These are phyloP conservation scores for Drosophila trichaetosa DNA, from an alignment of 2,888 invertebrate genomes.

Conservation along the genomic window DNA sequence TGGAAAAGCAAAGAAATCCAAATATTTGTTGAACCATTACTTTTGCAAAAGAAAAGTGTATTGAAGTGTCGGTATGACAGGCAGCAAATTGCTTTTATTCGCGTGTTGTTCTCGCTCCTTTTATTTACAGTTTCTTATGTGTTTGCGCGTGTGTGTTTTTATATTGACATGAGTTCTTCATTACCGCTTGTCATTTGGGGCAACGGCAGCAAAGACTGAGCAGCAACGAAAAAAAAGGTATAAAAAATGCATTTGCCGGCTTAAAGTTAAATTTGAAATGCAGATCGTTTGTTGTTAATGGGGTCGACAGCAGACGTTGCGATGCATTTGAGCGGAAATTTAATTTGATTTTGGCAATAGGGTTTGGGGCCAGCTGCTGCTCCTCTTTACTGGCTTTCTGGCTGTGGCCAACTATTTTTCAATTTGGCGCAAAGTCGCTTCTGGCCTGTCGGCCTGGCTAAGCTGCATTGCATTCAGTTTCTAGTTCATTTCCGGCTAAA, in stretches of 20 bases:
- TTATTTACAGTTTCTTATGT: not conserved
- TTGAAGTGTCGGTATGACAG: not conserved
- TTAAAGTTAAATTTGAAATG: conserved; percentile 24
- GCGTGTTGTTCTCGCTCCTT: conserved; percentile 11
- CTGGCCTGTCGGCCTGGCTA: conserved; percentile 51
- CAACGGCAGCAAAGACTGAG: conserved; percentile 8
- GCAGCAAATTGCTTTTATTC: not conserved
- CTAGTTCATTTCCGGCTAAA: conserved; percentile 78
- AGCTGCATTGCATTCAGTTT: conserved; percentile 51
- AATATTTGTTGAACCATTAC: too few species aligned
- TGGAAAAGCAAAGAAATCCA: not conserved
- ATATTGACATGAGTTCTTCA: conserved; percentile 65
- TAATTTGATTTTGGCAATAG: conserved; percentile 67
- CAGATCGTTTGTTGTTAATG: conserved; percentile 41
- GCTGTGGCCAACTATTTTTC: conserved; percentile 64
- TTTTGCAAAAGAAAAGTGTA: conserved; percentile 6
- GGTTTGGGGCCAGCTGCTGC: conserved; percentile 9
- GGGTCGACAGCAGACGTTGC: conserved; percentile 33
- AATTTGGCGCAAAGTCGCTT: conserved; percentile 69
- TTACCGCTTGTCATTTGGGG: conserved; percentile 50
- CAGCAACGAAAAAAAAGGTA: conserved; percentile 12
- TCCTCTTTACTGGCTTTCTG: conserved; percentile 23
- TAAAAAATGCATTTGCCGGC: conserved; percentile 46
- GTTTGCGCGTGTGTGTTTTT: conserved; percentile 24
- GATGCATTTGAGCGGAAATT: conserved; percentile 72